Base-by-base conservation (phyloP, 2,888 invertebrate species). In the Chymomyza amoena region DNA sequence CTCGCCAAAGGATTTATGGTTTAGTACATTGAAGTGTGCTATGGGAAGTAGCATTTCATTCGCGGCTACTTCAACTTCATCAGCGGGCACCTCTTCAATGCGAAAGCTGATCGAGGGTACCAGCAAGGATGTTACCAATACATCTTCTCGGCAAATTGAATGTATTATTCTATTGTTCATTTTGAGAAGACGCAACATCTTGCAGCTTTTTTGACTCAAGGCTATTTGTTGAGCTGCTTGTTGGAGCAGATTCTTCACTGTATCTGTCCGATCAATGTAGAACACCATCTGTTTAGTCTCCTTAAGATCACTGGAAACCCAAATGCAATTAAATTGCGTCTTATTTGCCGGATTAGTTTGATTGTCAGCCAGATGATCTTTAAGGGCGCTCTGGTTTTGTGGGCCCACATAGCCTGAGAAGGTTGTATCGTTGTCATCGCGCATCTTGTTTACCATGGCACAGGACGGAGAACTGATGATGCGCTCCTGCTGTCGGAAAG, bases 21-120 rank as follows among this genome's bases (percentile, higher is more conserved):
- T 98, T 99, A n/a, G n/a, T n/a, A n/a, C n/a, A 92, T 98, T 96
- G 93, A 97, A 99, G 93, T 99, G 99, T 73, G 98, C 98, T 89
- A 98, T 98, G 69, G 99, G 97, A 75, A 99, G 95, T 69, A 99
- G 93, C 92, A 96, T 93, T 93, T 99, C 99, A 72, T 97, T 96
- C 92, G 94, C 94, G 90, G 93, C 93, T 83, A 98, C 90, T 87
- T 95, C 94, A 68, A 96, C 88, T 92, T 99, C 99, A 80, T 99
- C 99, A 82, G 94, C 93, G 25, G 98, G 98, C 77, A 99, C 94
- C 93, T 99, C 99, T 92, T 99, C 99, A 92, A 99, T 96, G 92
- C 99, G 93, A 91, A 93, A 94, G 4, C 25, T 25, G 25, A 4
- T 93, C 78, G 94, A 94, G 75, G 83, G 72, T 73, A 90, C 91